phyloP scores from a whole-genome alignment of 2,797 vertebrate genomes.

The Chaunax sp. region DNA sequence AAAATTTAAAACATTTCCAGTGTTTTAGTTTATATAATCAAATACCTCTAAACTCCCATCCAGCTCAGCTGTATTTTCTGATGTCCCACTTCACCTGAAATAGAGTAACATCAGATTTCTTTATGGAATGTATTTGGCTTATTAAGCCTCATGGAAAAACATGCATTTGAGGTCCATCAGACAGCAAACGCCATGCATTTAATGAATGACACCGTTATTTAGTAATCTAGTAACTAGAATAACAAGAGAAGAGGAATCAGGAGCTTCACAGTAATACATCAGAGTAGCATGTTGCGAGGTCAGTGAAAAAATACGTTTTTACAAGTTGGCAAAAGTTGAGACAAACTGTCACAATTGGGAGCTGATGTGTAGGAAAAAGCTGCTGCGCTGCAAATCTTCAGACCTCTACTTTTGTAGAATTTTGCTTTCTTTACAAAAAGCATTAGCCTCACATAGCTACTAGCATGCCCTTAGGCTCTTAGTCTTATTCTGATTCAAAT shows the following conservation, averaged over 20 bases:
- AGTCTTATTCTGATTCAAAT: slow-evolving; percentile 18
- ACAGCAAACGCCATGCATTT: not conserved
- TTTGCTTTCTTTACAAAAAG: slow-evolving; percentile 13
- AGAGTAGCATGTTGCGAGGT: not conserved
- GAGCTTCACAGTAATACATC: not conserved
- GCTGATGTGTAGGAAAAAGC: not conserved
- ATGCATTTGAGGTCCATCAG: not conserved
- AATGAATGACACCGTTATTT: not conserved
- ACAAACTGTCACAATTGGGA: not conserved
- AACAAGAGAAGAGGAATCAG: not conserved
- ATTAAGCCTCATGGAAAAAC: not conserved
- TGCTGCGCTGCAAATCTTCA: not conserved
- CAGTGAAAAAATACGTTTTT: not conserved
- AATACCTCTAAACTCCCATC: no score
- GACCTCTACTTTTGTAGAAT: not conserved
- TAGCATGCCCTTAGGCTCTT: slow-evolving; percentile 6
- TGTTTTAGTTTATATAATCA: no score
- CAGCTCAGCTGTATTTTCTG: no score
- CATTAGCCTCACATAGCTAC: slow-evolving; percentile 8
- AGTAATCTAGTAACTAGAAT: not conserved
- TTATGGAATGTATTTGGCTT: no score
- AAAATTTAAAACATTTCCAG: no score
- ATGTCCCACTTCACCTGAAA: no score
- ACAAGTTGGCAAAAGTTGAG: not conserved
- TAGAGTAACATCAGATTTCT: no score